Conservation (phyloP, 2,888 invertebrate genomes). For the Liodrosophila aerea region DNA sequence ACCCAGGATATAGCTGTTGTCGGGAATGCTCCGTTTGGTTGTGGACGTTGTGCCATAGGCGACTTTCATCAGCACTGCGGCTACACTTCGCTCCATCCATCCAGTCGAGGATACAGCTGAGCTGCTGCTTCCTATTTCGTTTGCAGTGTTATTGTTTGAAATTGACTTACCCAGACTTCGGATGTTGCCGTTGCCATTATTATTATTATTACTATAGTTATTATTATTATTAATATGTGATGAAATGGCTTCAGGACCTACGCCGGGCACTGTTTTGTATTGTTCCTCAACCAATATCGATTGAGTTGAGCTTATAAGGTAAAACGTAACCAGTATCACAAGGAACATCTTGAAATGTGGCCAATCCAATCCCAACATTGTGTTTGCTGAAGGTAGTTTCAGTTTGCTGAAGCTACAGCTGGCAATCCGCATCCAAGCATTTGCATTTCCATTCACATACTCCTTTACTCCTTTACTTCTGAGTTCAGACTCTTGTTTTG, state of each 20-base stretch:
- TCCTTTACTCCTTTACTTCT: too few species aligned
- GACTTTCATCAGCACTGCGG: slow-evolving; percentile 87
- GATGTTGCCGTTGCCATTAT: slow-evolving; percentile 5
- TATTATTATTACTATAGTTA: slow-evolving; percentile 14
- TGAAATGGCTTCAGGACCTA: slow-evolving; percentile 12
- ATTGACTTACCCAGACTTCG: slow-evolving; percentile 28
- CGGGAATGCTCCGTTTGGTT: slow-evolving; percentile 87
- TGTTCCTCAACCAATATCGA: slow-evolving; percentile 64
- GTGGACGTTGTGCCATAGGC: slow-evolving; percentile 86
- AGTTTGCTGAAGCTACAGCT: background rate
- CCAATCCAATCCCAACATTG: background rate
- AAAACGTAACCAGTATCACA: slow-evolving; percentile 29
- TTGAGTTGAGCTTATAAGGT: slow-evolving; percentile 43
- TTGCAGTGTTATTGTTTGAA: slow-evolving; percentile 42
- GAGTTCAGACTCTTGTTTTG: too few species aligned
- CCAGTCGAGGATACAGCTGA: slow-evolving; percentile 26
- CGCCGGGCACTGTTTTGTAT: slow-evolving; percentile 29
- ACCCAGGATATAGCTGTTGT: slow-evolving; percentile 85
- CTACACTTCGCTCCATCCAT: slow-evolving; percentile 85
- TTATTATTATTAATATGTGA: slow-evolving; percentile 12
- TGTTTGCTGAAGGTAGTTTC: background rate
- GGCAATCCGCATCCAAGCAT: slow-evolving; percentile 10
- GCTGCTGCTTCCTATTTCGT: slow-evolving; percentile 41
- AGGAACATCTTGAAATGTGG: slow-evolving; percentile 26
- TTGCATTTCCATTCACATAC: too few species aligned